phyloP scores from a whole-genome alignment of 2,113 vertebrate species.

The Anseranas semipalmata region DNA sequence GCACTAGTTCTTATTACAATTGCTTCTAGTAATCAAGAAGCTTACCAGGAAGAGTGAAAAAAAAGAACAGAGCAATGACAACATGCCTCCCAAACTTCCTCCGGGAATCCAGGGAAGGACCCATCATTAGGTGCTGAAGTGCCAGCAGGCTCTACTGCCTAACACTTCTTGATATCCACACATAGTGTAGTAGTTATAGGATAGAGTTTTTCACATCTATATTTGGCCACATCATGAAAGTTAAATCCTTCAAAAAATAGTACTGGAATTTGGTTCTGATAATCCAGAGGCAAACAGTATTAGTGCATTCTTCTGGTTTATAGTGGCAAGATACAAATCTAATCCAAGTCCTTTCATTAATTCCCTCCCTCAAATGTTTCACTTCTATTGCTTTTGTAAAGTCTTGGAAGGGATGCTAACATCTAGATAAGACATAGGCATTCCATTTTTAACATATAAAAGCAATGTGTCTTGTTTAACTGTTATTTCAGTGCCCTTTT shows the following conservation, averaged over 20 bases:
- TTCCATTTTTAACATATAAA: neutral
- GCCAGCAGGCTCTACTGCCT: neutral
- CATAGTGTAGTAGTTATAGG: neutral
- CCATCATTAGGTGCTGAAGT: neutral
- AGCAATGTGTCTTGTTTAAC: too few relatives aligned
- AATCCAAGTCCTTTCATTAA: neutral
- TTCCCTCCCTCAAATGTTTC: neutral
- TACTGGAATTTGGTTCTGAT: neutral
- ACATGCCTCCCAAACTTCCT: neutral
- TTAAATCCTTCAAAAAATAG: neutral
- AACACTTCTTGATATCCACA: neutral
- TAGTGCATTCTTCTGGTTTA: neutral
- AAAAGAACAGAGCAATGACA: neutral
- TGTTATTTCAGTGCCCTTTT: neutral
- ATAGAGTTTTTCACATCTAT: neutral
- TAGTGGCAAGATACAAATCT: neutral
- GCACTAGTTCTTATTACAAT: neutral
- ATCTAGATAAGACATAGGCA: neutral
- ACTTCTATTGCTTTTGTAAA: neutral
- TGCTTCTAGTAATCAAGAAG: neutral
- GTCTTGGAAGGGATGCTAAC: neutral
- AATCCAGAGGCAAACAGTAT: neutral
- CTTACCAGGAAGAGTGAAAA: neutral
- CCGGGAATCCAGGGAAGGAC: neutral
- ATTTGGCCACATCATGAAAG: neutral